These are phyloP conservation scores for Sebastes nivosus DNA, from an alignment of 2,797 vertebrate species.

Conservation along the genomic window DNA sequence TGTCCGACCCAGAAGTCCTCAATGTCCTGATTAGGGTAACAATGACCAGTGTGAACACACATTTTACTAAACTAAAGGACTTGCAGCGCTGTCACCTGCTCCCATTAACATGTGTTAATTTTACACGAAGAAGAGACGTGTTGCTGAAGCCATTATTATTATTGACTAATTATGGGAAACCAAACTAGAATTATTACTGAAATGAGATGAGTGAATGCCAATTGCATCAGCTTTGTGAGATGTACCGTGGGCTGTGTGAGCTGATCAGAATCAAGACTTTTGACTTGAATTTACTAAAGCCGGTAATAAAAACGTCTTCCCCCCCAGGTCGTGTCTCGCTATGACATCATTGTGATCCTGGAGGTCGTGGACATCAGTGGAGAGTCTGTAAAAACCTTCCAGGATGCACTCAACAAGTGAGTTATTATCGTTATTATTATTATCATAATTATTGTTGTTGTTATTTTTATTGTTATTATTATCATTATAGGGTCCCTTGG, in stretches of 20 bases:
- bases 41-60: neutral
- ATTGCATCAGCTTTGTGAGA: too few species aligned
- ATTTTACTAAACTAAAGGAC: neutral
- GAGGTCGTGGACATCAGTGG: slow-evolving; percentile 82
- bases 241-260: too few species aligned
- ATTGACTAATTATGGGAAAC: neutral
- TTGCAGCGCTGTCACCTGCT: too few species aligned
- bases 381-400: slow-evolving; percentile 55
- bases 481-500: too few species aligned
- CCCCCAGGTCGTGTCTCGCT: slow-evolving; percentile 79
- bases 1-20: slow-evolving; percentile 68
- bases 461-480: neutral
- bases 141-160: neutral
- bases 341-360: slow-evolving; percentile 84
- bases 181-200: neutral
- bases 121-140: neutral
- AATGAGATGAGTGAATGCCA: neutral
- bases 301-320: too few species aligned
- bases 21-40: slow-evolving; percentile 74
- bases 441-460: neutral
- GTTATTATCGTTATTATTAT: neutral
- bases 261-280: too few species aligned
- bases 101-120: neutral
- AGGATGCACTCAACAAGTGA: slow-evolving; percentile 77
- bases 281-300: too few species aligned